Evolutionary conservation across 2,113 vertebrate species (phyloP).

Genomic region (Alligator sinensis): DNA sequence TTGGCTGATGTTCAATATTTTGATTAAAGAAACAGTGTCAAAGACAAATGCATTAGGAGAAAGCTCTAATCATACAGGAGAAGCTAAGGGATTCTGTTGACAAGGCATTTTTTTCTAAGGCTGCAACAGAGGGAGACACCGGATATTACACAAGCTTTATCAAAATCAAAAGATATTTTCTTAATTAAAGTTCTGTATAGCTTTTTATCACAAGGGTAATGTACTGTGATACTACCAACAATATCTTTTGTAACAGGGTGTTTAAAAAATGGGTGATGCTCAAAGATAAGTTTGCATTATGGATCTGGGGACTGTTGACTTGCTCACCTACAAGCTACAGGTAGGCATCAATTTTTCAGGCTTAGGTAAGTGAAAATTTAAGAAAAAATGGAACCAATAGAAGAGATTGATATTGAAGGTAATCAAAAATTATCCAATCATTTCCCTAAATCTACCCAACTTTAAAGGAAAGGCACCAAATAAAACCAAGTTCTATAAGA

Average conservation of each 20-base stretch:
- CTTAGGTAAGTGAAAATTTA: background rate
- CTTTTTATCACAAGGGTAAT: background rate
- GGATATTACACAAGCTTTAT: slow-evolving; percentile 73
- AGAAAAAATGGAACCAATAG: background rate
- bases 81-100: slow-evolving; percentile 74
- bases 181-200: slow-evolving; percentile 57
- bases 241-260: background rate
- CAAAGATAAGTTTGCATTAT: slow-evolving; percentile 40
- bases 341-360: slow-evolving; percentile 75
- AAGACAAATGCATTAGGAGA: slow-evolving; percentile 68
- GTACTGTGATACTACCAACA: background rate
- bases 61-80: slow-evolving; percentile 65
- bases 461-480: background rate
- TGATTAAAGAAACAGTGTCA: slow-evolving; percentile 55
- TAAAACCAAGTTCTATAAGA: slow-evolving; percentile 12
- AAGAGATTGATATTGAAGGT: background rate
- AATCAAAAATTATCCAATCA: background rate
- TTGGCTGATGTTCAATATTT: slow-evolving; percentile 38
- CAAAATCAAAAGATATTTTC: slow-evolving; percentile 66
- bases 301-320: slow-evolving; percentile 20
- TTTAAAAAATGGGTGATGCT: slow-evolving; percentile 43
- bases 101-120: slow-evolving; percentile 76
- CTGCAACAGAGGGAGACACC: slow-evolving; percentile 73
- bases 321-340: slow-evolving; percentile 76
- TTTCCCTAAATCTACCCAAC: background rate